Evolutionary conservation across 2,888 invertebrate genomes (phyloP), one percentile per base, ranked within the genome.

Genomic region (Aethes cnicana): DNA sequence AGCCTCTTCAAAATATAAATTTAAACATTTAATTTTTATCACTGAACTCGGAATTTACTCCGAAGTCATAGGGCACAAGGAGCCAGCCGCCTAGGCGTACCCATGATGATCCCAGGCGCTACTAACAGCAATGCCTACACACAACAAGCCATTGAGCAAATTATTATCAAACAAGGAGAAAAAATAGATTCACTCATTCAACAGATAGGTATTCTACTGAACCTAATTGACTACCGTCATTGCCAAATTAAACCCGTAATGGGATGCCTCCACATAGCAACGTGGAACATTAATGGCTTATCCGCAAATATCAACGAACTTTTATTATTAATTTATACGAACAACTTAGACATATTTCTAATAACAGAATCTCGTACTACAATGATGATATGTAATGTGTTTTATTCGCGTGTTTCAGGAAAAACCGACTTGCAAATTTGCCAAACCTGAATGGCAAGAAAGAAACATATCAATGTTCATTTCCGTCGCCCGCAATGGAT

Each of bases 201-300:
- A 30, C 42, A 42, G 30, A 42, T 42, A 6, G 12, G 30, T 12
- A 12, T 3, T 4, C 17, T 42, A 2, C 1, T 42, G 12, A 11
- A 7, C 1, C 30, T 30, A n/a, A n/a, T 9, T 42, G 7, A 20
- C 30, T 2, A 30, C 30, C 1, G 2, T 42, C n/a, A 7, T 42
- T 2, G 2, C 7, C 1, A 41, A 41, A 6, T 17, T 41, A n/a
- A n/a, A n/a, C 3, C 4, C 1, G 6, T n/a, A 46, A 46, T 30
- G 32, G 14, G 25, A 12, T 14, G 28, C 3, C 5, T 47, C 1
- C 28, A 9, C 2, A 17, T 48, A 8, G 44, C 21, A 16, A 23
- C 44, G 3, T 33, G 32, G 32, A 43, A 23, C 44, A 44, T 33
- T 23, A 48, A 48, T 25, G 48, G 48, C 1, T 5, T 47, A 20